A percentile compares a stretch with the other conserved stretches of the same genome.
These are phyloP conservation scores for Colius striatus DNA, from an alignment of 2,113 vertebrate genomes.

Conservation along the genomic window DNA sequence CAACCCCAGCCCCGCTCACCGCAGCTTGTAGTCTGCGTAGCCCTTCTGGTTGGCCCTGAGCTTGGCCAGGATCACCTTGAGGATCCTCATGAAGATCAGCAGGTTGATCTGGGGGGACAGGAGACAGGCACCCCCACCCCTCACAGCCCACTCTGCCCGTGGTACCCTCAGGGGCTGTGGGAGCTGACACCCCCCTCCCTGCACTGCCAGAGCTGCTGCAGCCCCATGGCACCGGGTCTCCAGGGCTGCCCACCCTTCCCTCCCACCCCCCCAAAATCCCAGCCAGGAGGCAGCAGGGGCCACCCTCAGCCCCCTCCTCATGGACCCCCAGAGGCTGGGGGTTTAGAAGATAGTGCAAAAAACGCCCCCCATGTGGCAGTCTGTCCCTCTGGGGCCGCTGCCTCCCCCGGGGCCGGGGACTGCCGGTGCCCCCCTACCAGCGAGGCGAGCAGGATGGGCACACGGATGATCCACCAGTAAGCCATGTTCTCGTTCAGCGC, in stretches of 20 bases:
- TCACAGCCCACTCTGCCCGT: background rate
- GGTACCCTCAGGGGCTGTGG: background rate
- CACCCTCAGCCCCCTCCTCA: no score
- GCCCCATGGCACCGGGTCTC: fast-evolving
- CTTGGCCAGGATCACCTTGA: slow-evolving; percentile 86
- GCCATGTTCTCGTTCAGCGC: slow-evolving; percentile 85
- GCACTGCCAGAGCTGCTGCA: background rate
- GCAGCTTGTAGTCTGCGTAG: slow-evolving; percentile 81
- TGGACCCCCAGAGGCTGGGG: fast-evolving
- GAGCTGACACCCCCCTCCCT: background rate
- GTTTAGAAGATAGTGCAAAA: background rate
- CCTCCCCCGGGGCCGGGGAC: background rate
- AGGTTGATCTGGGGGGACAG: slow-evolving; percentile 68
- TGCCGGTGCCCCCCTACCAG: slow-evolving; percentile 63
- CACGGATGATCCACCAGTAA: slow-evolving; percentile 89
- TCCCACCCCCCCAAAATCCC: background rate
- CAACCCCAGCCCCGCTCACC: slow-evolving; percentile 46
- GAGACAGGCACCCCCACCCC: background rate
- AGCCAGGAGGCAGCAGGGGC: background rate
- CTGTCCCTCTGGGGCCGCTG: background rate
- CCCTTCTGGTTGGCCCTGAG: slow-evolving; percentile 81
- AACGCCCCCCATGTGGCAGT: fast-evolving
- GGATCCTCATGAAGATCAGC: slow-evolving; percentile 75
- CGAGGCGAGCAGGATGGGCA: slow-evolving; percentile 84
- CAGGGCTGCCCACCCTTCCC: background rate